A percentile compares a stretch with the other conserved stretches of the same genome.
Evolutionary conservation across 2,888 invertebrate species (phyloP).

Genomic region (Drosophila flavopinicola): DNA sequence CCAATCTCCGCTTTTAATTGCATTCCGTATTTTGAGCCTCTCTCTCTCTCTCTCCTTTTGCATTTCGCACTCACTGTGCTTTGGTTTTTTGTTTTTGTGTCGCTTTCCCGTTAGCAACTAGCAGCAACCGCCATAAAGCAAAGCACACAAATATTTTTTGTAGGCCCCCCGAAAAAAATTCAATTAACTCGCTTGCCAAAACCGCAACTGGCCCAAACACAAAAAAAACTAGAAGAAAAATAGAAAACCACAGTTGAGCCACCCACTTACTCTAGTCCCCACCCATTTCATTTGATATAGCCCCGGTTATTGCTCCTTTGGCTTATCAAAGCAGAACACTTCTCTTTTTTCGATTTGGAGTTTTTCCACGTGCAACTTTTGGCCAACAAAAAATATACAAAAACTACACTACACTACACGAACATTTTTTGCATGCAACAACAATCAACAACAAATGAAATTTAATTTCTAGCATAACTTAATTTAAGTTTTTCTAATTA

Average conservation of each 20-base stretch:
- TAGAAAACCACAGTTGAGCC: background rate
- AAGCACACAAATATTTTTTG: constrained; percentile 30
- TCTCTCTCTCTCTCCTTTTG: no score
- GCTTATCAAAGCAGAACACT: background rate
- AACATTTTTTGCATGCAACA: constrained; percentile 63
- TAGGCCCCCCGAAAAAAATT: constrained; percentile 52
- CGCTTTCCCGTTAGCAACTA: constrained; percentile 5
- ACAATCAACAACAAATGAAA: constrained; percentile 41
- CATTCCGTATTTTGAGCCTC: background rate
- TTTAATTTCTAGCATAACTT: constrained; percentile 20
- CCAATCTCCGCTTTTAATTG: background rate
- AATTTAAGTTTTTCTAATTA: constrained; percentile 23
- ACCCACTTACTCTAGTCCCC: background rate
- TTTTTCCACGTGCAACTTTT: constrained; percentile 29
- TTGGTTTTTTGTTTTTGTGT: background rate
- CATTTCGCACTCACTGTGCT: constrained; percentile 6
- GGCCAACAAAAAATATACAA: constrained; percentile 3
- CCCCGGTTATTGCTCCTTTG: constrained; percentile 24
- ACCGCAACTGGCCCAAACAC: constrained; percentile 44
- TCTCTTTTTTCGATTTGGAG: constrained; percentile 1
- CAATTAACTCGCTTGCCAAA: constrained; percentile 64
- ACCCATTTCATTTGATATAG: background rate
- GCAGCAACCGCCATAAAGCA: constrained; percentile 40
- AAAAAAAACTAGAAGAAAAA: constrained; percentile 8
- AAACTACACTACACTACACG: constrained; percentile 1